Evolutionary conservation across 1,140 invertebrate species (phyloP).

Genomic region (Cherax quadricarinatus): DNA sequence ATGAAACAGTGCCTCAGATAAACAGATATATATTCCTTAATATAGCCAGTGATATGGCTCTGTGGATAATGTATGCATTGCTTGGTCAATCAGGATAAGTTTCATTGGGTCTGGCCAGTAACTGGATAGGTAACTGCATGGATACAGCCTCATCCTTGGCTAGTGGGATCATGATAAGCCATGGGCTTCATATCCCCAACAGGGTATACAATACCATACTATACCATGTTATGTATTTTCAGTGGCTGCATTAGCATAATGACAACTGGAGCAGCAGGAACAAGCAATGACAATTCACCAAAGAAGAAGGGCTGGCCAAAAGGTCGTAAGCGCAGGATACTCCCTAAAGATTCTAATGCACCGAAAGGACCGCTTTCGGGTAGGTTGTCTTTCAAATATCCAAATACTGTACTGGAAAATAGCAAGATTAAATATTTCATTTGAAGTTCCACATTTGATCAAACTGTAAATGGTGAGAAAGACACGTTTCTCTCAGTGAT

Average conservation of each 20-base stretch:
- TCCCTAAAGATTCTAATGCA: conserved; percentile 74
- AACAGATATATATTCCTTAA: too few species aligned
- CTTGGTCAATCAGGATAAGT: too few species aligned
- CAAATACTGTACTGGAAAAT: too few species aligned
- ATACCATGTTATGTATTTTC: not conserved
- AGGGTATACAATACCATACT: not conserved
- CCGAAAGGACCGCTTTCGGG: conserved; percentile 77
- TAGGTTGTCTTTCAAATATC: not conserved
- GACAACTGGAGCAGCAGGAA: conserved; percentile 55
- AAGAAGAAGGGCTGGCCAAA: conserved; percentile 77
- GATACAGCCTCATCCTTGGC: not conserved
- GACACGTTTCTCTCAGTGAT: too few species aligned
- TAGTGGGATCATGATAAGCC: not conserved
- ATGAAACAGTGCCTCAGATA: too few species aligned
- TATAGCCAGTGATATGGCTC: too few species aligned
- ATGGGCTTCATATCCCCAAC: not conserved
- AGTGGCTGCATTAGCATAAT: conserved; percentile 10
- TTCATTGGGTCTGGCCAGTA: too few species aligned
- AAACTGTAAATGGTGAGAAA: too few species aligned
- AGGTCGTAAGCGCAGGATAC: conserved; percentile 76
- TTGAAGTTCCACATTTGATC: too few species aligned
- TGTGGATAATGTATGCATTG: too few species aligned
- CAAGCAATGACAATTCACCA: conserved; percentile 49
- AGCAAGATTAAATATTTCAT: too few species aligned
- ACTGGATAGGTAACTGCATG: not conserved